Base-by-base conservation (phyloP, 1,140 invertebrate genomes). In the Drosophila hydei region DNA sequence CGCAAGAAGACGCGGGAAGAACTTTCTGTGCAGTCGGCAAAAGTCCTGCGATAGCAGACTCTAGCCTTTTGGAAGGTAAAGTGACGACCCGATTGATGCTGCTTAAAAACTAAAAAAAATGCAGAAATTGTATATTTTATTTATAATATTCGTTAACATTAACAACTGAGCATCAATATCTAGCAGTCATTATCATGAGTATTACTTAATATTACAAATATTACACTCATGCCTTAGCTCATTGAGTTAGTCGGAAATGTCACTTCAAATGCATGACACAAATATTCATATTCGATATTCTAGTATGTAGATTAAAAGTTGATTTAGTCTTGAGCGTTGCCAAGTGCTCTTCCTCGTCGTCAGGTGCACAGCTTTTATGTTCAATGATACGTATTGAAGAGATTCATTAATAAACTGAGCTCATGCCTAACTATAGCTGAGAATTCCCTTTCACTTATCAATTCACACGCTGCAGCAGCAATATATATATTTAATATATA, bases 371-470 rank as follows among this genome's bases (percentile, higher is more conserved):
- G 69, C 56, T 83, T 81, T 77, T 77, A 70, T 81, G 79, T 77
- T 73, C 58, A 76, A 69, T 80, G 80, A 33, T 55, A 73, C 54
- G 61, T 58, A 72, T 77, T 81, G 7, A 81, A 81, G 42, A 48
- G 45, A 50, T 79, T 70, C 78, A 77, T 81, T 75, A 83, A 70
- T 50, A 67, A 43, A 69, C 79, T 83, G 79, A 84, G 71, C 75
- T 84, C 75, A 84, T 84, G 67, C 25, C 67, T 78, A 75, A 83
- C 75, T 61, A 64, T 33, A 61, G 48, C 54, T 23, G 38, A 59
- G 45, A 48, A 60, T 60, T 83, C 56, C 79, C 79, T 83, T 83
- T 83, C 79, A 83, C 79, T 84, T 68, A 61, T 38, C 73, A 68
- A 71, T 42, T 62, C 43, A 48, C 69, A 59, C 18, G 14, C n/a